Evolutionary conservation across 2,888 invertebrate species (phyloP).

Genomic region (Ferdinandea cuprea): DNA sequence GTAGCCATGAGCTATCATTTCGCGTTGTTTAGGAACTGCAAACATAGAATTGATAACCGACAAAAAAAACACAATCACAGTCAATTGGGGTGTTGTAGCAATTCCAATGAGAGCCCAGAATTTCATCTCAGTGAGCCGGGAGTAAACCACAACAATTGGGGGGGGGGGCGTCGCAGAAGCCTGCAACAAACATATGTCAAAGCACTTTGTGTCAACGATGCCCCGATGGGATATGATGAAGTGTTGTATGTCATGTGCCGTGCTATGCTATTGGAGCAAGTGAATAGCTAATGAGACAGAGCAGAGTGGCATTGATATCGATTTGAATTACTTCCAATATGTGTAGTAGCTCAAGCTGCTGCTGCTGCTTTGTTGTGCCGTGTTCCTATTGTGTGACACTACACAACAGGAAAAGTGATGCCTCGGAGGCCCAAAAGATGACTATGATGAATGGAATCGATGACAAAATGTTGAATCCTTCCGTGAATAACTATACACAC

Average conservation of each 20-base stretch:
- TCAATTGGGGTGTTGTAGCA: conserved; percentile 30
- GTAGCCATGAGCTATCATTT: conserved; percentile 47
- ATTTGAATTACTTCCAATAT: conserved; percentile 57
- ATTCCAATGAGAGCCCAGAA: background rate
- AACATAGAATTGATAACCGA: conserved; percentile 64
- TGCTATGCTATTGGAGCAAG: conserved; percentile 23
- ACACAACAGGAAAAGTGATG: conserved; percentile 45
- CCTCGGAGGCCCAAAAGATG: conserved; percentile 41
- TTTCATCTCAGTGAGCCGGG: conserved; percentile 6
- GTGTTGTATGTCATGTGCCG: conserved; percentile 6
- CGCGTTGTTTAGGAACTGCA: conserved; percentile 54
- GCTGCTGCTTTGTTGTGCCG: conserved; percentile 17
- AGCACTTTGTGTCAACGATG: conserved; percentile 59
- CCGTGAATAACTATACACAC: too few relatives aligned
- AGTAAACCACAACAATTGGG: background rate
- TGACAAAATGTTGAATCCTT: conserved; percentile 34
- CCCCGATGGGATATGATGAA: conserved; percentile 23
- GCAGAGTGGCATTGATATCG: conserved; percentile 52
- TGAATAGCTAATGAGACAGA: conserved; percentile 67
- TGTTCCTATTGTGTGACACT: conserved; percentile 54
- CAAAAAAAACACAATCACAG: conserved; percentile 42
- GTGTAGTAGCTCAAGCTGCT: background rate
- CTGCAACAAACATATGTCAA: conserved; percentile 61
- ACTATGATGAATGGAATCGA: conserved; percentile 59
- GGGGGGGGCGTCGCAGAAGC: conserved; percentile 12